Percentiles rank a stretch among this genome's conserved stretches.
These are phyloP conservation scores for Colletes gigas DNA, from an alignment of 1,140 invertebrate species.

Conservation along the genomic window DNA sequence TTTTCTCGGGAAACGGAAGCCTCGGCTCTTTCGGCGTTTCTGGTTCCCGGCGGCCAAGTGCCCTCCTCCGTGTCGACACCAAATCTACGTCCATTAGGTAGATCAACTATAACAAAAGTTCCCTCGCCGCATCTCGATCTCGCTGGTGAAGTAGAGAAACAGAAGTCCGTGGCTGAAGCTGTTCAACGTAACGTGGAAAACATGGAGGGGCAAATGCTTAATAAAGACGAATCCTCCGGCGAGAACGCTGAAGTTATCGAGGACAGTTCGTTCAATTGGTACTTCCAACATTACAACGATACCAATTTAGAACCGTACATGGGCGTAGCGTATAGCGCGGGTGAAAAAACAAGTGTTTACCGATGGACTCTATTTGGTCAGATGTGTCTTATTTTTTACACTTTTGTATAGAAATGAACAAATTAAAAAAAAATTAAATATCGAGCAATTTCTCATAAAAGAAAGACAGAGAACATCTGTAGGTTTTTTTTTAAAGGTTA, in stretches of 20 bases:
- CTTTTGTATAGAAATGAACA: slow-evolving; percentile 32
- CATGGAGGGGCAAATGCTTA: slow-evolving; percentile 24
- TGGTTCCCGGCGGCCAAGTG: slow-evolving; percentile 83
- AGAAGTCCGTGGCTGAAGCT: slow-evolving; percentile 33
- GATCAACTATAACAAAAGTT: slow-evolving; percentile 85
- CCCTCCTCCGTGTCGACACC: slow-evolving; percentile 64
- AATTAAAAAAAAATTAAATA: slow-evolving; percentile 25
- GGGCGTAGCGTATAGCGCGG: slow-evolving; percentile 72
- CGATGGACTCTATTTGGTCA: slow-evolving; percentile 49
- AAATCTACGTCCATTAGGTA: slow-evolving; percentile 73
- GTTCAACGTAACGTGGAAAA: slow-evolving; percentile 40
- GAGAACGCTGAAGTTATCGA: slow-evolving; percentile 65
- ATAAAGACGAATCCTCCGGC: slow-evolving; percentile 32
- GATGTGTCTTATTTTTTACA: slow-evolving; percentile 38
- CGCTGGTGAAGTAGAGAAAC: slow-evolving; percentile 53
- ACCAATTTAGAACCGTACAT: slow-evolving; percentile 86
- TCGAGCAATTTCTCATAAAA: not conserved
- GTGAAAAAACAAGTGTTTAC: slow-evolving; percentile 32
- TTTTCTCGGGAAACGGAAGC: slow-evolving; percentile 66
- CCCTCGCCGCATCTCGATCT: slow-evolving; percentile 77
- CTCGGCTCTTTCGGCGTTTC: slow-evolving; percentile 81
- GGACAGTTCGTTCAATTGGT: slow-evolving; percentile 86
- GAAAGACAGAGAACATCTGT: not conserved
- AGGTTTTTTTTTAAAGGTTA: not conserved
- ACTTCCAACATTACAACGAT: slow-evolving; percentile 90